Evolutionary conservation across 2,888 invertebrate species (phyloP).

Genomic region (Dicroscelio sp.): DNA sequence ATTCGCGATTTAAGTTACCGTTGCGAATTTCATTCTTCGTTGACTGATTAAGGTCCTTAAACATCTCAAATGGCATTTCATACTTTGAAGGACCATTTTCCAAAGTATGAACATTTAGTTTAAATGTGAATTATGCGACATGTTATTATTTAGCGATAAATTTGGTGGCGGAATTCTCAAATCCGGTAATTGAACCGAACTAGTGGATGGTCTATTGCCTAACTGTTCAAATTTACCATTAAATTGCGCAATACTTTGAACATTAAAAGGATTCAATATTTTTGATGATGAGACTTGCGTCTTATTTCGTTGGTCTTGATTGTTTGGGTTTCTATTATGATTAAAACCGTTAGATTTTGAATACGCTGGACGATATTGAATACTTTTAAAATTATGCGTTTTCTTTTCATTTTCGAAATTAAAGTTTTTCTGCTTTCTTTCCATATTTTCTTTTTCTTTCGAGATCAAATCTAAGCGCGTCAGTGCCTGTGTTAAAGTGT

Average conservation of each 20-base stretch:
- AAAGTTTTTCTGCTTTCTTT: background rate
- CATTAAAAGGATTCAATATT: too few relatives aligned
- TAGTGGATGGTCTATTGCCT: background rate
- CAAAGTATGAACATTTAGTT: background rate
- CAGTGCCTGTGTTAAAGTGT: background rate
- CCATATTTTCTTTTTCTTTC: constrained; percentile 2
- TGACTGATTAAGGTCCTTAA: background rate
- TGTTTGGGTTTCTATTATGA: background rate
- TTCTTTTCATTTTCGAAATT: background rate
- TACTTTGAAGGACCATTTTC: background rate
- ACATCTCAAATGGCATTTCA: background rate
- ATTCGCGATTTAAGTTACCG: background rate
- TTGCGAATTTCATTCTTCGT: background rate
- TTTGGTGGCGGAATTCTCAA: background rate
- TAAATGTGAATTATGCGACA: background rate
- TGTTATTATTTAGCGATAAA: background rate
- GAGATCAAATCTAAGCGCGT: constrained; percentile 30
- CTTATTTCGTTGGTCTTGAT: background rate
- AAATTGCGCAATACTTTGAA: background rate
- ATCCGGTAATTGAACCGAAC: background rate
- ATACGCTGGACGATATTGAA: background rate
- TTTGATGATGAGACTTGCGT: background rate
- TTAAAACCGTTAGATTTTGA: background rate
- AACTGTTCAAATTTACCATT: background rate
- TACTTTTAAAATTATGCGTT: background rate